Percentiles rank a stretch among this genome's conserved stretches.
Evolutionary conservation across 2,888 invertebrate genomes (phyloP).

Genomic region (Malacosoma neustria): DNA sequence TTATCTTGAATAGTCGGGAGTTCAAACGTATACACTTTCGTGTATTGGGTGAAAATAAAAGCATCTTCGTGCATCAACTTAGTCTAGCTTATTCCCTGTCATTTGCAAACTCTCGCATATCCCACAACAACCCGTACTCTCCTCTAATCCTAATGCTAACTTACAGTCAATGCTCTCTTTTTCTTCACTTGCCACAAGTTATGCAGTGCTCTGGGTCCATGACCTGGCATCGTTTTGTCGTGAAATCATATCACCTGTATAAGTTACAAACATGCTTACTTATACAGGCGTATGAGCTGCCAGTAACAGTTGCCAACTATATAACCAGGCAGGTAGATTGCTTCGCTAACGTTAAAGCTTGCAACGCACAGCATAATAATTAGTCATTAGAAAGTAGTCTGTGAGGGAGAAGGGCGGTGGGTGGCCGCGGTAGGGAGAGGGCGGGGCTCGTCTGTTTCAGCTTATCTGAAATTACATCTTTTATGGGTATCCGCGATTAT

Average conservation of each 20-base stretch:
- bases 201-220: too few species aligned
- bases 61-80: too few species aligned
- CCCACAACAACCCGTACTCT: too few species aligned
- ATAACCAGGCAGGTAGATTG: slow-evolving; percentile 46
- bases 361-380: slow-evolving; percentile 75
- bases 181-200: too few species aligned
- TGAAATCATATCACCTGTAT: neutral
- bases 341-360: slow-evolving; percentile 61
- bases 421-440: slow-evolving; percentile 38
- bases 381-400: slow-evolving; percentile 75
- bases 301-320: slow-evolving; percentile 34
- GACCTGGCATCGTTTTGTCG: too few species aligned
- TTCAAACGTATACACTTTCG: too few species aligned
- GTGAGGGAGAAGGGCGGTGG: slow-evolving; percentile 38
- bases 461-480: slow-evolving; percentile 76
- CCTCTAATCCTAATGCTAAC: too few species aligned
- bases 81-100: too few species aligned
- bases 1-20: too few species aligned
- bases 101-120: too few species aligned
- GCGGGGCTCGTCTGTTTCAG: slow-evolving; percentile 73
- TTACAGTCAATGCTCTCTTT: too few species aligned
- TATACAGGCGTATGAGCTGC: slow-evolving; percentile 31
- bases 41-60: too few species aligned
- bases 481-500: slow-evolving; percentile 75
- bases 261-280: neutral